Base-by-base conservation (phyloP, 2,888 invertebrate species). In the Cheilosia pagana region DNA sequence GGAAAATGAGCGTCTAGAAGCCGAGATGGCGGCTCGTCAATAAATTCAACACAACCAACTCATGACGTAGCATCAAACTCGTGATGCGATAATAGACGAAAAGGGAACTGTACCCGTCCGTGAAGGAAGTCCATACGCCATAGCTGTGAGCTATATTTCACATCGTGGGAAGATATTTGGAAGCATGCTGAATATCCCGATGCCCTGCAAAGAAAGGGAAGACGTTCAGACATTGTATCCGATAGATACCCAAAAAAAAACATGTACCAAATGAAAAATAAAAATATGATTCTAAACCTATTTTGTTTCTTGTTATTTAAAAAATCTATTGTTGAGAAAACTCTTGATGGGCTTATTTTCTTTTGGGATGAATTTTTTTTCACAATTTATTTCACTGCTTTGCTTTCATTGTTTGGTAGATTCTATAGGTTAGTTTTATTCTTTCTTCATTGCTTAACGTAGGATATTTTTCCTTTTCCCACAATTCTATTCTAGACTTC, bases 1-100 rank as follows among this genome's bases (percentile, higher is more conserved):
- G 52, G 87, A 82, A 39, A 89, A 89, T 39, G 89, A 89, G 39
- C 85, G 87, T 14, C 78, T 85, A 23, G 88, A 89, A 74, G 87
- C 87, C 53, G 67, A 82, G 50, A 65, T 81, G 31, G 8, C 50
- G 14, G 23, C 65, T 14, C 31, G 63, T 25, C 67, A 65, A 35
- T 74, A 52, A 74, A 53, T 59, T 14, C 14, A 16, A 45, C 7
- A 19, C 14, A 16, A 43, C 6, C 14, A 31, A 39, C 63, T 31
- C 19, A 21, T 21, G 35, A 6, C 1, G 12, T 6, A 45, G 48
- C 21, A 78, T 53, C 25, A 35, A 10, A 68, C 21, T 48, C 19
- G 21, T 10, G 45, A 48, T 67, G 39, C 43, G 68, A 39, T 50
- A n/a, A 31, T 48, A 28, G 25, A 60, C 28, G 48, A 67, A 63